phyloP scores from a whole-genome alignment of 2,888 invertebrate species.

The Congeria kusceri region DNA sequence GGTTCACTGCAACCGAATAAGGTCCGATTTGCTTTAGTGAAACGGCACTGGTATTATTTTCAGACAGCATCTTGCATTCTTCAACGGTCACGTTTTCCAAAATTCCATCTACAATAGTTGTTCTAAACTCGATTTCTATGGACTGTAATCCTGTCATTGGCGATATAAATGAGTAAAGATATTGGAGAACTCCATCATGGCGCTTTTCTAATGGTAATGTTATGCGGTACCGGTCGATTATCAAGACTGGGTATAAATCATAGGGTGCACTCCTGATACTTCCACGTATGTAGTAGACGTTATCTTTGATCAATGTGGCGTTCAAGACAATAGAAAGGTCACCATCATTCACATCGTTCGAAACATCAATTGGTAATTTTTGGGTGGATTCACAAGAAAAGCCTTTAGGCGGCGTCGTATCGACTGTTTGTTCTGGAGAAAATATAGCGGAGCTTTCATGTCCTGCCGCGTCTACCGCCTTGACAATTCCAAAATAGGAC shows the following conservation, averaged over 20 bases:
- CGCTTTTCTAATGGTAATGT: slow-evolving; percentile 8
- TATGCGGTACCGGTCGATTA: slow-evolving; percentile 3
- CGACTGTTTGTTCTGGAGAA: slow-evolving; percentile 50
- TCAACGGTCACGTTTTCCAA: no score
- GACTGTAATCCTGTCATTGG: neutral
- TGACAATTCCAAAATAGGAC: slow-evolving; percentile 49
- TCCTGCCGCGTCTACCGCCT: slow-evolving; percentile 65
- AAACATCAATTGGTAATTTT: neutral
- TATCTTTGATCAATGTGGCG: slow-evolving; percentile 10
- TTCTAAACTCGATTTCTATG: slow-evolving; percentile 12
- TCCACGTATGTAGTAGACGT: slow-evolving; percentile 19
- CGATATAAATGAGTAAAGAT: slow-evolving; percentile 27
- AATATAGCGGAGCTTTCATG: slow-evolving; percentile 40
- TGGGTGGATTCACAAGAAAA: neutral
- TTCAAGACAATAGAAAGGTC: neutral
- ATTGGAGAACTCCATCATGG: slow-evolving; percentile 21
- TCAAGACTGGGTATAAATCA: neutral
- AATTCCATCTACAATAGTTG: neutral
- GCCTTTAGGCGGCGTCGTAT: slow-evolving; percentile 52
- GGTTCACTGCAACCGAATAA: neutral
- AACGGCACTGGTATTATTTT: neutral
- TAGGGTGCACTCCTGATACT: neutral
- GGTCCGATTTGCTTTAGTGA: slow-evolving; percentile 12
- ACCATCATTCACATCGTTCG: neutral
- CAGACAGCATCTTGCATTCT: neutral